Evolutionary conservation across 1,140 invertebrate species (phyloP).

Genomic region (Pseudomyrmex gracilis): DNA sequence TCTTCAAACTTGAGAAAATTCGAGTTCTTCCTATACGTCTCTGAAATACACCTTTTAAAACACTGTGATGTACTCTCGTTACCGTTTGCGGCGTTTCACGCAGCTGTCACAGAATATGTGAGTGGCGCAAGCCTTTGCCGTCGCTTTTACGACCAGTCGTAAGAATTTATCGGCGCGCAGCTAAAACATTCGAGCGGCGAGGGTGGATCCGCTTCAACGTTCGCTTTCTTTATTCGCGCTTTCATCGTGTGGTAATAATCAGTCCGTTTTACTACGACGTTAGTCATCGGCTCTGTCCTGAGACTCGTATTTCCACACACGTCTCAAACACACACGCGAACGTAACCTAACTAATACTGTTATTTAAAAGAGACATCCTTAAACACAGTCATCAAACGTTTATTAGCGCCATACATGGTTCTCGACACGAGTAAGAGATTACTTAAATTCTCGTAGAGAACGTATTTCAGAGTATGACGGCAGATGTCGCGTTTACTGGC

Average conservation of each 20-base stretch:
- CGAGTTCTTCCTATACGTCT: neutral
- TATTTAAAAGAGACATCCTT: slow-evolving; percentile 1
- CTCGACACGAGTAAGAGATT: neutral
- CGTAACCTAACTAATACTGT: too few species aligned
- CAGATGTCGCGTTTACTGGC: neutral
- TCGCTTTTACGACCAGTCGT: slow-evolving; percentile 25
- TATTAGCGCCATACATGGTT: slow-evolving; percentile 2
- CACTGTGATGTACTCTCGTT: slow-evolving; percentile 37
- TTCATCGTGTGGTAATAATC: neutral
- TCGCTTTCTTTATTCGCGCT: slow-evolving; percentile 3
- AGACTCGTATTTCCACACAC: too few species aligned
- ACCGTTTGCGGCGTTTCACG: slow-evolving; percentile 44
- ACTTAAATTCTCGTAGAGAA: slow-evolving; percentile 9
- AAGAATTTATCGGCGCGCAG: slow-evolving; percentile 33
- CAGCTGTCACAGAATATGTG: slow-evolving; percentile 44
- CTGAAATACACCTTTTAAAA: slow-evolving; percentile 2
- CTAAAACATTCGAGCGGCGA: neutral
- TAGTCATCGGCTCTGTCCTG: too few species aligned
- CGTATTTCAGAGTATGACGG: neutral
- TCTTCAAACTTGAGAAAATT: neutral
- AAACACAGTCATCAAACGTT: neutral
- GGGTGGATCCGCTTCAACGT: neutral
- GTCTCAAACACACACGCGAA: neutral
- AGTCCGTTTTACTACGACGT: neutral
- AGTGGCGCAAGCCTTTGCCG: slow-evolving; percentile 24